Evolutionary conservation across 92 coral and sea anemone genomes (phyloP), one percentile per base, ranked within the genome.

Genomic region (Blastomussa wellsi): DNA sequence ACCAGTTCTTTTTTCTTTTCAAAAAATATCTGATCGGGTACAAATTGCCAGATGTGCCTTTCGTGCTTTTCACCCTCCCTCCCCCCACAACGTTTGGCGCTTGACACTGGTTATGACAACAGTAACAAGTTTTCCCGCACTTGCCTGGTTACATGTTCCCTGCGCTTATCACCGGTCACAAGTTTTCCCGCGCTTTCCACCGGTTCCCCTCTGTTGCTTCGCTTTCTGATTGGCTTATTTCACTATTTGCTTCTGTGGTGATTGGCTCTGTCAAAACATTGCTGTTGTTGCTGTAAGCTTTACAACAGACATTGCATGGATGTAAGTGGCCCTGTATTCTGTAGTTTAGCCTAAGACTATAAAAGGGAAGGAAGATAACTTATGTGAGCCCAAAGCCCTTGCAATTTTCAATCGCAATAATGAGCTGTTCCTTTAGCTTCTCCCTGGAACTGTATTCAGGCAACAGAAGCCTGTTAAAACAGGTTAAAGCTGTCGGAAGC

Each of bases 301-400:
- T 12, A 65, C 15, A 65, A 65, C 70, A 26, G 70, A 8, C 70
- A n/a, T 0, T 65, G 32, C 28, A 65, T 10, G 28, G 44, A 39
- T 39, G 44, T 39, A 39, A 7, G 44, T 3, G 44, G 44, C 44
- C n/a, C n/a, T n/a, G n/a, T n/a, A n/a, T n/a, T n/a, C n/a, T n/a
- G n/a, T n/a, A n/a, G n/a, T n/a, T n/a, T n/a, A n/a, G n/a, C n/a
- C n/a, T n/a, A n/a, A n/a, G n/a, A n/a, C n/a, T n/a, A n/a, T n/a
- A n/a, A n/a, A n/a, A n/a, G n/a, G n/a, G n/a, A n/a, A 51, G 2
- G 12, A 6, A 20, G 33, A 24, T 15, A 69, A 33, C 10, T 35
- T 72, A 96, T 1, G 98, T 96, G 7, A 96, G 82, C 3, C 98
- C 98, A 84, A 96, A 96, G 5, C 98, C 98, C 80, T 96, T 96